phyloP scores from a whole-genome alignment of 2,888 invertebrate genomes.

The Drosophila phalerata region DNA sequence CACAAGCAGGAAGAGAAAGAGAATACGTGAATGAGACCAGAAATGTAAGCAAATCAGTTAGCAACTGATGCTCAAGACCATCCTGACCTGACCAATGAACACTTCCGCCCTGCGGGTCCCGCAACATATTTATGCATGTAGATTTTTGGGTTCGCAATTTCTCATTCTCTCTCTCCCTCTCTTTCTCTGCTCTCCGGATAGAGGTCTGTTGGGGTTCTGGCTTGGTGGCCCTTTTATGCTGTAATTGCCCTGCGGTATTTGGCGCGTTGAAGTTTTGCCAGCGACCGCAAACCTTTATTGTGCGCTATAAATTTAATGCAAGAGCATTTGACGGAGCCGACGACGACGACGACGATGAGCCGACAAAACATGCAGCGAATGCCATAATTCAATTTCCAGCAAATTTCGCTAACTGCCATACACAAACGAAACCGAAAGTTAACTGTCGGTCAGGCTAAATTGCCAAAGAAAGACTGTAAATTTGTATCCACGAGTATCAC shows the following conservation, averaged over 20 bases:
- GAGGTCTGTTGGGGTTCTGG: not conserved
- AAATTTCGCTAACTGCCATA: slow-evolving; percentile 56
- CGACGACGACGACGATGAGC: slow-evolving; percentile 36
- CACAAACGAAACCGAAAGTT: slow-evolving; percentile 55
- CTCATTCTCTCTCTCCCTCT: slow-evolving; percentile 2
- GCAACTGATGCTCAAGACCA: slow-evolving; percentile 49
- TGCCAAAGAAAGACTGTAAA: not conserved
- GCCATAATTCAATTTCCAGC: slow-evolving; percentile 69
- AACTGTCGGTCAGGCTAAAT: slow-evolving; percentile 20
- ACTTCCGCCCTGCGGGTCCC: slow-evolving; percentile 15
- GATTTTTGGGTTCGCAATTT: slow-evolving; percentile 50
- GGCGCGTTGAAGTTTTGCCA: slow-evolving; percentile 65
- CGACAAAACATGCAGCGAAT: slow-evolving; percentile 61
- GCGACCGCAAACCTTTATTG: slow-evolving; percentile 77
- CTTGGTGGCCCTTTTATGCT: slow-evolving; percentile 27
- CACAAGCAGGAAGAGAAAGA: not conserved
- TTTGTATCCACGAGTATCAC: slow-evolving; percentile 19
- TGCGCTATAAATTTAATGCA: slow-evolving; percentile 77
- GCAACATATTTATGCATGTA: slow-evolving; percentile 66
- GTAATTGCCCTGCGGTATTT: slow-evolving; percentile 79
- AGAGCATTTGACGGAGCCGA: slow-evolving; percentile 68
- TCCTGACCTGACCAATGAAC: slow-evolving; percentile 26
- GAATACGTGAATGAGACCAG: slow-evolving; percentile 20
- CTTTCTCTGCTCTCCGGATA: not conserved
- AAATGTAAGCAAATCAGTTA: slow-evolving; percentile 56